Evolutionary conservation across 2,888 invertebrate genomes (phyloP).

Genomic region (Tillus elongatus): DNA sequence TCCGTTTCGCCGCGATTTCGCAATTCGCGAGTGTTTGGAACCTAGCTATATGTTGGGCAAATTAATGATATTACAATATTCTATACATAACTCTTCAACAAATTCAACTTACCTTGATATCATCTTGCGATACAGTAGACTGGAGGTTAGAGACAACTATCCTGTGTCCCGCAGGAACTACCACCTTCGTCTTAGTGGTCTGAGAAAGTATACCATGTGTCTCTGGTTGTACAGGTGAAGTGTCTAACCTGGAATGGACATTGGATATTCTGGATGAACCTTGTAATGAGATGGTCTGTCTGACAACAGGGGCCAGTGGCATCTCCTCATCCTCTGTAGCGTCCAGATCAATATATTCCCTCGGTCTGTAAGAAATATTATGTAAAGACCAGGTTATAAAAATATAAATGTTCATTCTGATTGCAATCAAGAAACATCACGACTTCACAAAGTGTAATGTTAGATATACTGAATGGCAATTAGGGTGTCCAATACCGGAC

Average conservation of each 20-base stretch:
- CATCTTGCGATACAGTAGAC: conserved; percentile 76
- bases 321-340: conserved; percentile 36
- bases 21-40: too few species aligned
- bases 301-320: conserved; percentile 26
- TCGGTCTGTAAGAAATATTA: conserved; percentile 5
- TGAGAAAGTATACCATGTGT: conserved; percentile 35
- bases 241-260: conserved; percentile 44
- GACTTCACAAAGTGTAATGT: too few species aligned
- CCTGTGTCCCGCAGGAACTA: conserved; percentile 59
- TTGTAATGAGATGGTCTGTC: conserved; percentile 27
- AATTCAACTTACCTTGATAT: conserved; percentile 86
- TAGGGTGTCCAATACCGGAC: too few species aligned
- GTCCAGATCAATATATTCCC: conserved; percentile 35
- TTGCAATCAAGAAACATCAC: too few species aligned
- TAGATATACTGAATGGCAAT: too few species aligned
- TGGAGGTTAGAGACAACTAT: conserved; percentile 88
- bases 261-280: conserved; percentile 31
- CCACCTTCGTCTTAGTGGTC: conserved; percentile 39
- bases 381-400: neutral
- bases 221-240: conserved; percentile 30
- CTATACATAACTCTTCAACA: too few species aligned
- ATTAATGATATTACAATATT: too few species aligned
- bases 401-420: neutral
- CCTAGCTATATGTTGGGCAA: too few species aligned
- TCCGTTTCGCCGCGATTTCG: too few species aligned